Evolutionary conservation across 2,888 invertebrate species (phyloP), one percentile per base, ranked within the genome.

Genomic region (Melanargia galathea): DNA sequence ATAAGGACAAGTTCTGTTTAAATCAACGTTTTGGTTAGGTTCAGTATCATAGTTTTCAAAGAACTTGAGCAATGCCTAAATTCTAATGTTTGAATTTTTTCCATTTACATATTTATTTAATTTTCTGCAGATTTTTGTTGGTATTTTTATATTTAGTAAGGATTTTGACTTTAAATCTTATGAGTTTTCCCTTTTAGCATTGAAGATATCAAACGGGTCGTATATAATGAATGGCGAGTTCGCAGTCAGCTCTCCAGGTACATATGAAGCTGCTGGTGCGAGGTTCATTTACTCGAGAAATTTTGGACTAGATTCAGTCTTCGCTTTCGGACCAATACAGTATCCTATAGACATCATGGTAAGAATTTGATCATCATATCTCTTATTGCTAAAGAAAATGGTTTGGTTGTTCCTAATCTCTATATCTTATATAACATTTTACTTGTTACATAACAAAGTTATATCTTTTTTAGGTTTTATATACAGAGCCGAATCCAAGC

Each of bases 181-280:
- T 20, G 13, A 13, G 22, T 35, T 65, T 61, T 68, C 70, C 80
- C 74, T 90, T 91, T 56, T 84, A 97, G 97, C 97, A 66, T 86
- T 98, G 75, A 94, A 95, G 77, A 93, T 94, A 73, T 88, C 93
- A 57, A 95, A 96, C 79, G 95, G 96, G 43, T 93, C 94, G 40
- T 96, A 94, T 78, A 93, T 97, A 70, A 92, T 97, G 76, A 98
- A 98, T 80, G 97, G 97, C 1, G 95, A 97, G 77, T 95, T 96
- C 89, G 93, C 94, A 60, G 92, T 95, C 60, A 96, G 95, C 71
- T 92, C 94, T 76, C 93, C 95, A 71, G 94, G 96, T 6, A 92
- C 92, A n/a, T 95, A 96, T 75, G 94, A 95, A 71, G 96, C 94
- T 22, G 96, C 94, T 16, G 97, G 97, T 4, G 94, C 97, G 0